Conservation (phyloP, 2,888 invertebrate genomes). For the Melanchra persicariae region DNA sequence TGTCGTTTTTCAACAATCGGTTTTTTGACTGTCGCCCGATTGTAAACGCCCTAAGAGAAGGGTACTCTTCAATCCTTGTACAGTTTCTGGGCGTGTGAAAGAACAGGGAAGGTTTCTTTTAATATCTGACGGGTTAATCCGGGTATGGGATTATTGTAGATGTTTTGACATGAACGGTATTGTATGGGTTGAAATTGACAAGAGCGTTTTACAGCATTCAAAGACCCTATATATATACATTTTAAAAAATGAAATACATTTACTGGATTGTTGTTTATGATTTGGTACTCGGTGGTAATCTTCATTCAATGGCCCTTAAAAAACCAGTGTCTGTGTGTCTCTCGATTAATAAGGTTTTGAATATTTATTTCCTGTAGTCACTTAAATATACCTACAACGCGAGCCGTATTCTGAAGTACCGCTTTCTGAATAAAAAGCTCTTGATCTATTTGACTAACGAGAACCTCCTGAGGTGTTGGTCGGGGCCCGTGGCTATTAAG, state of each 20-base stretch:
- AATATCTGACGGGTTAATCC: constrained; percentile 53
- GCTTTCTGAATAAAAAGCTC: too few relatives aligned
- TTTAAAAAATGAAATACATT: neutral
- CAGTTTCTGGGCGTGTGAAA: constrained; percentile 49
- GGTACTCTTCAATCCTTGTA: constrained; percentile 41
- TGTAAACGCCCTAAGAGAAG: constrained; percentile 26
- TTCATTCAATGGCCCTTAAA: too few relatives aligned
- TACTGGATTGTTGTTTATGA: neutral
- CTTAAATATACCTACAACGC: too few relatives aligned
- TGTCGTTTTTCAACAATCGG: too few relatives aligned
- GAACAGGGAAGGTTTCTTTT: constrained; percentile 50
- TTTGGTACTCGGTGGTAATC: neutral
- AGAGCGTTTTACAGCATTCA: neutral
- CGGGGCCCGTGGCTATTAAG: too few relatives aligned
- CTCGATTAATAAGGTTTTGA: too few relatives aligned
- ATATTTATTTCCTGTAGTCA: too few relatives aligned
- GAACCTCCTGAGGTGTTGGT: too few relatives aligned
- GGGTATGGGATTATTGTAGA: constrained; percentile 30
- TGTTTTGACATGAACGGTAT: constrained; percentile 31
- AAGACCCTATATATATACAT: too few relatives aligned
- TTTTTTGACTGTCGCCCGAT: neutral
- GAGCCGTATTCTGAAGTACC: too few relatives aligned
- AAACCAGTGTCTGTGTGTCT: too few relatives aligned
- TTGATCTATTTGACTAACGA: too few relatives aligned
- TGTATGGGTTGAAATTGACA: constrained; percentile 18